These are phyloP conservation scores for Catocala fraxini DNA, from an alignment of 2,888 invertebrate genomes.

Conservation along the genomic window DNA sequence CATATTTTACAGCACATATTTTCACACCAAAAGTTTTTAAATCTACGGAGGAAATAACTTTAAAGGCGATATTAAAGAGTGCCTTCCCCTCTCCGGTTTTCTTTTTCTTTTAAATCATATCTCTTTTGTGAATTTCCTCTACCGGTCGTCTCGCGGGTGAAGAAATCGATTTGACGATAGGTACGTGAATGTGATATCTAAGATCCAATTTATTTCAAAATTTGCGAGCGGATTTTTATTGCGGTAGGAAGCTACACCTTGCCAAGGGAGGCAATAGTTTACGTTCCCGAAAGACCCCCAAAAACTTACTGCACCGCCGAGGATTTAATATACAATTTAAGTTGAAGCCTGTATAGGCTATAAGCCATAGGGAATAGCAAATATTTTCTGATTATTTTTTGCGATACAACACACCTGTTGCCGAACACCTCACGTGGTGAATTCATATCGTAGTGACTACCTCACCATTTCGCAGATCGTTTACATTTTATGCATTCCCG, in stretches of 20 bases:
- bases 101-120: constrained; percentile 64
- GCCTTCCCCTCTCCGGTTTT: constrained; percentile 45
- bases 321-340: constrained; percentile 38
- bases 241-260: constrained; percentile 38
- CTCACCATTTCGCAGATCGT: constrained; percentile 20
- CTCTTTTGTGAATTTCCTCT: constrained; percentile 59
- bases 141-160: constrained; percentile 60
- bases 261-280: constrained; percentile 50
- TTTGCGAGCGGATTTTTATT: constrained; percentile 73
- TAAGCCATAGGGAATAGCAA: constrained; percentile 8
- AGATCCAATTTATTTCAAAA: constrained; percentile 68
- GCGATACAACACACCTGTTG: constrained; percentile 40
- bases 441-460: constrained; percentile 40
- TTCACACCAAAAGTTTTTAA: constrained; percentile 55
- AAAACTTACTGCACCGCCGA: constrained; percentile 57
- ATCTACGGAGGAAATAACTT: constrained; percentile 54
- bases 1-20: constrained; percentile 22
- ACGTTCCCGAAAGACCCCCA: constrained; percentile 51
- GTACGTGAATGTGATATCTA: constrained; percentile 67
- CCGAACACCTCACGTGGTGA: constrained; percentile 25
- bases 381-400: constrained; percentile 20
- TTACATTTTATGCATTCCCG: constrained; percentile 31
- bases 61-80: constrained; percentile 60
- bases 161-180: constrained; percentile 73
- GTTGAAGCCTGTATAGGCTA: constrained; percentile 23